Evolutionary conservation across 1,140 invertebrate genomes (phyloP), one percentile per base, ranked within the genome.

Genomic region (Tetraneura akinire): DNA sequence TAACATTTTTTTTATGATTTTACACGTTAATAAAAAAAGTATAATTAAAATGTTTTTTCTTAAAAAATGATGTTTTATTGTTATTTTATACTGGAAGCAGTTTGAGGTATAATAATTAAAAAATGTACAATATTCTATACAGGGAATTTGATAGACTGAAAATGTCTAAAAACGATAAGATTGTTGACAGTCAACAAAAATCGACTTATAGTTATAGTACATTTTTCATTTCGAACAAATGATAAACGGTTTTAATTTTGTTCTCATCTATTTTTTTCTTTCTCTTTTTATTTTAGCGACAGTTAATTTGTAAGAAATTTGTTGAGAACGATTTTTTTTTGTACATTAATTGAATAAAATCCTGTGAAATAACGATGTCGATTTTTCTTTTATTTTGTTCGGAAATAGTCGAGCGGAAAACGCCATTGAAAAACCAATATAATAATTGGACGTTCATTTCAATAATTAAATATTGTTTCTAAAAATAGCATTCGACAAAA

Each of bases 231-330:
- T 42, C 37, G 32, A 21, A 42, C 18, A 16, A 13, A 66, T 37
- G 32, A 66, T 45, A 11, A 23, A 66, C 37, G 37, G n/a, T 66
- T 66, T 66, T 45, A 45, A 45, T 45, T 42, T 66, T 23, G n/a
- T 11, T 64, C 11, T 1, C 11, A 11, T 45, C n/a, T 1, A 0
- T 42, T 66, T 42, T 21, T 66, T 14, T 45, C 4, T 4, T 42
- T 66, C 42, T 45, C 42, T 14, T 21, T 13, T 21, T 21, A 21
- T 13, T 3, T 9, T 11, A 10, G 37, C 11, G 5, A 37, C 18
- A 21, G n/a, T 66, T 66, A 66, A 66, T 66, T 70, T 18, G 66
- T 49, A 71, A 49, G 45, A 49, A 71, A 71, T 21, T 29, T 51
- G 16, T 18, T 18, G 10, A 26, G 51, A 71, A 51, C 26, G 23